These are phyloP conservation scores for Rhynchotus rufescens DNA, from an alignment of 2,797 vertebrate genomes.

Conservation along the genomic window DNA sequence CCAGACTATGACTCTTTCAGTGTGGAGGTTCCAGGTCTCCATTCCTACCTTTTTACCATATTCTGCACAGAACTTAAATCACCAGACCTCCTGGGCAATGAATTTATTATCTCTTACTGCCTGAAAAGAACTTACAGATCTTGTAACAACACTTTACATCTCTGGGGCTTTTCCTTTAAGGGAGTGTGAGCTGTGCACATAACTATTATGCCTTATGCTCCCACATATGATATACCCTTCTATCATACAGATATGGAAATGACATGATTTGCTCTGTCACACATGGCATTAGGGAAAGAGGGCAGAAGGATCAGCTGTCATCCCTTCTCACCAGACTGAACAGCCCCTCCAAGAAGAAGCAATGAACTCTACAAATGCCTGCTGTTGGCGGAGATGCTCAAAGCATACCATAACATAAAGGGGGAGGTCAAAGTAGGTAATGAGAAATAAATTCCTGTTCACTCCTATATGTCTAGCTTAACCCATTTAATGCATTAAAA, in stretches of 20 bases:
- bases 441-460: not conserved
- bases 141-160: slow-evolving; percentile 32
- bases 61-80: not conserved
- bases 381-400: not conserved
- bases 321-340: not conserved
- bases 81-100: slow-evolving; percentile 40
- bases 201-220: not conserved
- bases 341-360: not conserved
- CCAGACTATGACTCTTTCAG: not conserved
- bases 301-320: not conserved
- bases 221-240: not conserved
- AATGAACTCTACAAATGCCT: not conserved
- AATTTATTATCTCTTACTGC: slow-evolving; percentile 59
- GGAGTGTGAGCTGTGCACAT: not conserved
- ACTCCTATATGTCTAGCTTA: not conserved
- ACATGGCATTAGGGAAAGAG: not conserved
- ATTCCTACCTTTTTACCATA: not conserved
- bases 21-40: not conserved
- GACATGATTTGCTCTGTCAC: not conserved
- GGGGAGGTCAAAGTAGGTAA: no score
- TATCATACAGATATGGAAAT: not conserved
- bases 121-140: slow-evolving; percentile 47
- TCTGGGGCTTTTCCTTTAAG: slow-evolving; percentile 12
- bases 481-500: not conserved
- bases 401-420: not conserved